phyloP scores from a whole-genome alignment of 2,113 vertebrate genomes.

The Dromas ardeola region DNA sequence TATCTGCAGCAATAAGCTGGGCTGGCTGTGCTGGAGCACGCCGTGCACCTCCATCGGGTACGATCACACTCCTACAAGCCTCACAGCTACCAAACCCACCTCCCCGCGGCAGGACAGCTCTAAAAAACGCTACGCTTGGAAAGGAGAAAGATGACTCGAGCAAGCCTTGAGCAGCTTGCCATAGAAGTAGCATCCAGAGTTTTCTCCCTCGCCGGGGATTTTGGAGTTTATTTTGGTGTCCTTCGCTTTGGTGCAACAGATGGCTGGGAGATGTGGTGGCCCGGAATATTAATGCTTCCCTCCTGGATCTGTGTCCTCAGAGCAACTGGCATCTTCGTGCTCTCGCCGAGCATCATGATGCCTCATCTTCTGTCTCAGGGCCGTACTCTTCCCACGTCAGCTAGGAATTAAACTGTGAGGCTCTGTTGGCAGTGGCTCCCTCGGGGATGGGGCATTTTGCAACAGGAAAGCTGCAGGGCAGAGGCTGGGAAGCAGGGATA shows the following conservation, averaged over 20 bases:
- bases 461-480: background rate
- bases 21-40: background rate
- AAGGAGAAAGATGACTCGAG: background rate
- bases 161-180: background rate
- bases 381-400: fast-evolving
- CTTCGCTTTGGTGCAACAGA: constrained; percentile 24
- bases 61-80: background rate
- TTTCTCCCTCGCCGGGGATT: background rate
- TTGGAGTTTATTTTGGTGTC: background rate
- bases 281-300: background rate
- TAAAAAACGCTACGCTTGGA: background rate
- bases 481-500: background rate
- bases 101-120: background rate
- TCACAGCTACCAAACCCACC: background rate
- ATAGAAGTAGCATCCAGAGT: background rate
- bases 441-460: background rate
- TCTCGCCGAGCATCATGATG: background rate
- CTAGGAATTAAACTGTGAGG: background rate
- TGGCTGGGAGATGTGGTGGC: background rate
- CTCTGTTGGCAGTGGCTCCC: background rate
- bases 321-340: background rate
- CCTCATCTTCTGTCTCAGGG: background rate
- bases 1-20: background rate
- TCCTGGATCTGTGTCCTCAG: background rate
- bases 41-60: fast-evolving